Evolutionary conservation across 1,140 invertebrate species (phyloP).

Genomic region (Macrobrachium nipponense): DNA sequence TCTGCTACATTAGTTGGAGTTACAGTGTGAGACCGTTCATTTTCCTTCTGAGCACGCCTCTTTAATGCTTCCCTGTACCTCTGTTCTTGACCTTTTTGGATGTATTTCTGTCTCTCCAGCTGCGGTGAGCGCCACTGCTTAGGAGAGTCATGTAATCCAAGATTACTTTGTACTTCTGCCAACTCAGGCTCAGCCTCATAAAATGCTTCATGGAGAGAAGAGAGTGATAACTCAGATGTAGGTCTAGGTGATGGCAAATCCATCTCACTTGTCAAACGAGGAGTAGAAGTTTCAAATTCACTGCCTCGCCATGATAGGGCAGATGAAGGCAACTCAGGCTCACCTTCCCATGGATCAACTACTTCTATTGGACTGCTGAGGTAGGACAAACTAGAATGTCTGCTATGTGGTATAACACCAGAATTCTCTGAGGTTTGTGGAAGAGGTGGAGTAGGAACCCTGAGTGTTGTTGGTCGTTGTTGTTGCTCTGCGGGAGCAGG

Average conservation of each 20-base stretch:
- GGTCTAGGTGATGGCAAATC: constrained; percentile 30
- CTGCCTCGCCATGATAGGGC: constrained; percentile 60
- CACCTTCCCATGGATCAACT: constrained; percentile 49
- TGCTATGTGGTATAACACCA: constrained; percentile 27
- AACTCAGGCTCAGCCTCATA: constrained; percentile 39
- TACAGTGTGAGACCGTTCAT: not conserved
- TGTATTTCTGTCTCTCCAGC: constrained; percentile 68
- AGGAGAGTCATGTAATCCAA: constrained; percentile 33
- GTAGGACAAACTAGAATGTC: constrained; percentile 56
- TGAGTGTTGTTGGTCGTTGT: constrained; percentile 38
- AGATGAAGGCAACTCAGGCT: constrained; percentile 46
- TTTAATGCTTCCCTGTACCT: constrained; percentile 69
- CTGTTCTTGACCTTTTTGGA: constrained; percentile 69
- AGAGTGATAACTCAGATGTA: constrained; percentile 31
- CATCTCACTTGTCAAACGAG: constrained; percentile 47
- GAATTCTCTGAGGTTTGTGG: not conserved
- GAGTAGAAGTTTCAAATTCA: constrained; percentile 56
- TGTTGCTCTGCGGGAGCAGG: constrained; percentile 22
- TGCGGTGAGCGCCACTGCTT: constrained; percentile 69
- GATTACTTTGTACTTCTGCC: constrained; percentile 3
- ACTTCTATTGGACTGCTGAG: constrained; percentile 57
- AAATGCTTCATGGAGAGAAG: constrained; percentile 44
- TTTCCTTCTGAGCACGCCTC: constrained; percentile 43
- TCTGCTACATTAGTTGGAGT: constrained; percentile 39
- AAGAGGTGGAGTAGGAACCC: constrained; percentile 18